Evolutionary conservation across 2,113 vertebrate genomes (phyloP), one percentile per base, ranked within the genome.

Genomic region (Archilochus colubris): DNA sequence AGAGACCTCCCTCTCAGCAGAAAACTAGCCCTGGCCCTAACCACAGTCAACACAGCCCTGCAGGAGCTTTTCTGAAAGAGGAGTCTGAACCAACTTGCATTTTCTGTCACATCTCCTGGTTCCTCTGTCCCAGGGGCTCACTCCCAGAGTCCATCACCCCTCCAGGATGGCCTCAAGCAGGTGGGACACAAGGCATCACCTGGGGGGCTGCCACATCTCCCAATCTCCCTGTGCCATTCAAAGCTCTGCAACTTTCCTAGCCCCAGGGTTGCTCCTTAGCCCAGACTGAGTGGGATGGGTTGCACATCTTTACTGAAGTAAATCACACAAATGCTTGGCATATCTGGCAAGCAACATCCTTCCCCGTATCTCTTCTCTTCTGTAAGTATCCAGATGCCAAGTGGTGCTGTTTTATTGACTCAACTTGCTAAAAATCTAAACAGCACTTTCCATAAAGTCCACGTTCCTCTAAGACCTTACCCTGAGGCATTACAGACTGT

Each of bases 351-450:
- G 72, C 20, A 72, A 70, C 55, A 80, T 28, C 53, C 23, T 94
- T 95, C 43, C 68, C 75, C 77, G 38, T 9, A 6, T 40, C 11
- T 40, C 40, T 40, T 40, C 40, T 77, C 43, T 94, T 95, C 43
- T 86, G 63, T 70, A 86, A 76, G 59, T 70, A 86, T 72, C 59
- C 54, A 79, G 72, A 80, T 90, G 79, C 87, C 72, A 97, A 96
- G 59, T 88, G 91, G 91, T 59, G 85, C 82, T 90, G 91, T 74
- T 96, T 80, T 61, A 94, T 73, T 83, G 89, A 94, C 61, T 88
- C 53, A 61, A 58, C 38, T 40, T 40, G 61, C 67, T 83, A 70
- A 79, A 85, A 94, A 85, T 89, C 51, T 73, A 78, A 94, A 53
- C 30, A 77, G 63, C 43, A 25, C 28, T 89, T 88, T 90, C 59